Conservation (phyloP, 92 coral and sea anemone species). For the Bergia sp. region DNA sequence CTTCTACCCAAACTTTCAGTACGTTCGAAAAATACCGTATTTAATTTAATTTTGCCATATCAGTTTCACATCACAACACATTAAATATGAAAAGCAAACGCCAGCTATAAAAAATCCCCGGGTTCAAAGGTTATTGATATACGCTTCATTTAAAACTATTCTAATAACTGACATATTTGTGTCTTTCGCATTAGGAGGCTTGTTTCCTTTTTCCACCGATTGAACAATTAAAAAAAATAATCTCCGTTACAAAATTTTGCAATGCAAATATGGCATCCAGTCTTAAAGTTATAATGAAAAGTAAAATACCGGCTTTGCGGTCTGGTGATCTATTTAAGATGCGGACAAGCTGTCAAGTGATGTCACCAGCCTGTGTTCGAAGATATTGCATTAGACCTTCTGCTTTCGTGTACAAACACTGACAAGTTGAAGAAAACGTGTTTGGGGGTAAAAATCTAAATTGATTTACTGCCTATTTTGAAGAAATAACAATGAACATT, state of each 20-base stretch:
- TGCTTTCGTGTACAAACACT: neutral
- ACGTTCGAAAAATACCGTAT: too few relatives aligned
- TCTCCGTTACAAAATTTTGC: neutral
- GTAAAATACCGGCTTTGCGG: neutral
- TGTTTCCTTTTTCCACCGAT: neutral
- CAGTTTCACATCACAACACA: too few relatives aligned
- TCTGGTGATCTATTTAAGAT: neutral
- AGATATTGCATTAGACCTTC: neutral
- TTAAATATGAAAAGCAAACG: too few relatives aligned
- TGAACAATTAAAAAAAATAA: neutral
- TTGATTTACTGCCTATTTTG: neutral
- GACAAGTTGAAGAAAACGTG: neutral
- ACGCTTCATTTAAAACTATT: too few relatives aligned
- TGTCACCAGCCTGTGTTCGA: neutral
- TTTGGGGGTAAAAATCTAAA: too few relatives aligned
- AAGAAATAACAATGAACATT: neutral
- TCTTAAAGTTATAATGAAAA: neutral
- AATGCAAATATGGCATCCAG: neutral
- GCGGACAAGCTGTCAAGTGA: neutral
- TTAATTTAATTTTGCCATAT: too few relatives aligned
- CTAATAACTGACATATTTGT: too few relatives aligned
- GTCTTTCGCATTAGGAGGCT: too few relatives aligned
- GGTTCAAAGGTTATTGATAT: too few relatives aligned
- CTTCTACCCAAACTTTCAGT: too few relatives aligned
- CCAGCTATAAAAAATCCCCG: too few relatives aligned